These are phyloP conservation scores for Drosophila trapezifrons DNA, from an alignment of 1,140 invertebrate genomes.

Conservation along the genomic window DNA sequence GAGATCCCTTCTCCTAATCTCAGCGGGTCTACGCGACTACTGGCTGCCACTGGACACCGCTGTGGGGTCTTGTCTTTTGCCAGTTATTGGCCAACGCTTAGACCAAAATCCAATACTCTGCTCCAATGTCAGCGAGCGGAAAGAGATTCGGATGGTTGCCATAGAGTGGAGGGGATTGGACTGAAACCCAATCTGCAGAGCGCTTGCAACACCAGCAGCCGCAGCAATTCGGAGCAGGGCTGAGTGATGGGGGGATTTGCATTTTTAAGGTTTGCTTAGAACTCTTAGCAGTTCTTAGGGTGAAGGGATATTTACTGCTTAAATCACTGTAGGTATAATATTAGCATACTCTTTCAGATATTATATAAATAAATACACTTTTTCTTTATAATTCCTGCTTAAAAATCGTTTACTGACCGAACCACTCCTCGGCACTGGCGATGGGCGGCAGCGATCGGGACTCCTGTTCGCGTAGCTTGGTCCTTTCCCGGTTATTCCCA, in stretches of 20 bases:
- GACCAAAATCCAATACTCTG: conserved; percentile 43
- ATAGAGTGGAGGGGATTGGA: not conserved
- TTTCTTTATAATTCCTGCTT: not conserved
- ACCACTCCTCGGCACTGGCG: conserved; percentile 71
- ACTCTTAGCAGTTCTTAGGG: not conserved
- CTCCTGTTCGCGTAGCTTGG: conserved; percentile 14
- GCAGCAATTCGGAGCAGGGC: conserved; percentile 43
- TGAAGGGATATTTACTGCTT: too few species aligned
- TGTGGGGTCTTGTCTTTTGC: conserved; percentile 9
- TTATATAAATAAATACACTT: not conserved
- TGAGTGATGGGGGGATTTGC: conserved; percentile 18
- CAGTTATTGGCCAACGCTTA: conserved; percentile 40
- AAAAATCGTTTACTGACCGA: conserved; percentile 70
- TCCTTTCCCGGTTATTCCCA: conserved; percentile 26
- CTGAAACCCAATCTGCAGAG: conserved; percentile 35
- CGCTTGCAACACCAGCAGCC: conserved; percentile 25
- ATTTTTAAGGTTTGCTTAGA: conserved; percentile 19
- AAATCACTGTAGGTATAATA: too few species aligned
- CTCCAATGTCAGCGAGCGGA: conserved; percentile 41
- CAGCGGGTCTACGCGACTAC: not conserved
- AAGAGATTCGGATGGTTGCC: conserved; percentile 14
- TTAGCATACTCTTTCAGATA: not conserved
- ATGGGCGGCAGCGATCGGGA: conserved; percentile 54
- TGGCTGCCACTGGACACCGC: conserved; percentile 25
- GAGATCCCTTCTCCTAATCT: conserved; percentile 29